phyloP scores from a whole-genome alignment of 2,888 invertebrate species.

The Sipha maydis region DNA sequence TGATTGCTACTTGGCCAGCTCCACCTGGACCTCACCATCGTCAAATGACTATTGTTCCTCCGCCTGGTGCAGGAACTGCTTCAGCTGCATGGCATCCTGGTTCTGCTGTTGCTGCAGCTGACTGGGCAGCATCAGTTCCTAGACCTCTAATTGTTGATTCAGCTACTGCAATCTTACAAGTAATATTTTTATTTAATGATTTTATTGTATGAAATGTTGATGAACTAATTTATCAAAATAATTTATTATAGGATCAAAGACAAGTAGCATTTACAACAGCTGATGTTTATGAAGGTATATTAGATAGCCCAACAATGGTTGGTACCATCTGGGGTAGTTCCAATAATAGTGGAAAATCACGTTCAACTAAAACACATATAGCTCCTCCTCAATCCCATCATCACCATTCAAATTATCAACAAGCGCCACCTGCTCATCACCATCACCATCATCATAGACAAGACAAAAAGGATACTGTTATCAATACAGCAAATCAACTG shows the following conservation, averaged over 20 bases:
- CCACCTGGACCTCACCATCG: slow-evolving; percentile 70
- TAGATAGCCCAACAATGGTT: slow-evolving; percentile 65
- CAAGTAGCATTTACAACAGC: slow-evolving; percentile 68
- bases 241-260: slow-evolving; percentile 70
- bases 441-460: slow-evolving; percentile 71
- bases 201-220: background rate
- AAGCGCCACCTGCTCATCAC: slow-evolving; percentile 60
- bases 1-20: slow-evolving; percentile 75
- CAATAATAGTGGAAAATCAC: slow-evolving; percentile 65
- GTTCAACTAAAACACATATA: slow-evolving; percentile 60
- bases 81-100: slow-evolving; percentile 75
- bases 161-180: slow-evolving; percentile 71
- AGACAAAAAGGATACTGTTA: slow-evolving; percentile 75
- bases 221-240: background rate
- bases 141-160: slow-evolving; percentile 80
- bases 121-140: slow-evolving; percentile 73
- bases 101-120: slow-evolving; percentile 71
- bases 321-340: slow-evolving; percentile 61
- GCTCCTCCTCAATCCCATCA: slow-evolving; percentile 59
- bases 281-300: slow-evolving; percentile 66
- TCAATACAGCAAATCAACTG: slow-evolving; percentile 72
- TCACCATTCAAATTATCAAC: slow-evolving; percentile 57
- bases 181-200: slow-evolving; percentile 31
- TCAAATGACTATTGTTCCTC: slow-evolving; percentile 81
- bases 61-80: slow-evolving; percentile 85